Conservation (phyloP, 2,797 vertebrate species). For the Geotrypetes seraphini region DNA sequence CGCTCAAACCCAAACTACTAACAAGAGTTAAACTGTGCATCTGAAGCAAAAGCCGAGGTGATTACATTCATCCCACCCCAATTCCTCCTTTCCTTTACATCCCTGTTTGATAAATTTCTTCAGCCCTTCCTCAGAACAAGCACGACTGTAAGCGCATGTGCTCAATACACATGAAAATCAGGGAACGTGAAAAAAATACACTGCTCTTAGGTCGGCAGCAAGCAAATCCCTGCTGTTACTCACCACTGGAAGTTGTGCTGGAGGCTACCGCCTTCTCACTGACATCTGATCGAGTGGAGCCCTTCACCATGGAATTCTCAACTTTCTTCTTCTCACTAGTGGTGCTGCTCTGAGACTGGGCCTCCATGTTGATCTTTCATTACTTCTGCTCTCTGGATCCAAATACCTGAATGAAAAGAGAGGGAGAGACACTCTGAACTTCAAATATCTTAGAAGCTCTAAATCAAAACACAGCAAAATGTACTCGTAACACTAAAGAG, state of each 20-base stretch:
- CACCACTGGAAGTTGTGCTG: slow-evolving; percentile 97
- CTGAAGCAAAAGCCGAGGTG: slow-evolving; percentile 21
- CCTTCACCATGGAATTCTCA: slow-evolving; percentile 87
- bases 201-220: too few species aligned
- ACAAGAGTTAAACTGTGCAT: slow-evolving; percentile 22
- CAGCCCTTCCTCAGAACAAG: slow-evolving; percentile 25
- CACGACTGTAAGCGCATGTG: slow-evolving; percentile 37
- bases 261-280: slow-evolving; percentile 97
- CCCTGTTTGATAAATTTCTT: slow-evolving; percentile 5
- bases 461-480: too few species aligned
- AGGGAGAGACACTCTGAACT: slow-evolving; percentile 25
- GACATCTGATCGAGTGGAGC: slow-evolving; percentile 78
- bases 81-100: background rate
- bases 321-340: slow-evolving; percentile 91
- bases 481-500: too few species aligned
- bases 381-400: slow-evolving; percentile 78
- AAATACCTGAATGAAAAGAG: slow-evolving; percentile 54
- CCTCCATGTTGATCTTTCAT: slow-evolving; percentile 93
- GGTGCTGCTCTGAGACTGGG: slow-evolving; percentile 87
- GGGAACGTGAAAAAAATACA: too few species aligned
- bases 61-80: slow-evolving; percentile 15
- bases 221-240: slow-evolving; percentile 43
- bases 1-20: slow-evolving; percentile 42
- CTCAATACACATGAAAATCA: slow-evolving; percentile 39
- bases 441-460: slow-evolving; percentile 1